Conservation (phyloP, 2,797 vertebrate genomes). For the Cheirogaleus major region DNA sequence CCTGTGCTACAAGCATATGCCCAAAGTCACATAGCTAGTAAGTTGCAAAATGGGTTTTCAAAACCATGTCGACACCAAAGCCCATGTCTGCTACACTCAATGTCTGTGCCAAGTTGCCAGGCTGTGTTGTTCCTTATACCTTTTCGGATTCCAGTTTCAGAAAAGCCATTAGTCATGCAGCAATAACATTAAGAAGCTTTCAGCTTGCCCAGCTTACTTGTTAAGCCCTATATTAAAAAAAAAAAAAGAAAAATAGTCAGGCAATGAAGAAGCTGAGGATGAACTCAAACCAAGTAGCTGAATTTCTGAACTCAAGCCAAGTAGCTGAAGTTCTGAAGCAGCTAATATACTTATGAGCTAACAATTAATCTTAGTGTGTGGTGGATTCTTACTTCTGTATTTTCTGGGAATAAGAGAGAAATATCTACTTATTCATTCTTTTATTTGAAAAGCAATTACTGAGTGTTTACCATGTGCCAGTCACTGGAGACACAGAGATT, state of each 20-base stretch:
- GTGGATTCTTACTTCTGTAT: constrained; percentile 18
- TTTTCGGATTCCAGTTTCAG: not conserved
- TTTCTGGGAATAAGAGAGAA: constrained; percentile 16
- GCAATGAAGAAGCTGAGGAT: not conserved
- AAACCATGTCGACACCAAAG: constrained; percentile 8
- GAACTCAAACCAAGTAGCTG: constrained; percentile 11
- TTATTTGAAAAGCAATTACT: constrained; percentile 31
- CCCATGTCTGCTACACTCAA: not conserved
- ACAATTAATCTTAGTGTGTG: not conserved
- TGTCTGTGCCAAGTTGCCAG: not conserved
- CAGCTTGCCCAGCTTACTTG: not conserved
- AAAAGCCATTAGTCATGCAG: not conserved
- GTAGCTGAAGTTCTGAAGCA: constrained; percentile 22
- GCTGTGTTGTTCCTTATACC: not conserved
- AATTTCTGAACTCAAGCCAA: constrained; percentile 39
- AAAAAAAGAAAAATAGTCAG: not conserved
- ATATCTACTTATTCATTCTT: not conserved
- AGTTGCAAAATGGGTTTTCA: constrained; percentile 33
- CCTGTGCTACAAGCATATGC: not conserved
- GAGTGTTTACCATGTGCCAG: not conserved
- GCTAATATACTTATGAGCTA: constrained; percentile 22
- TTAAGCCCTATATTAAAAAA: not conserved
- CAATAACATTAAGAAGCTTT: constrained; percentile 2
- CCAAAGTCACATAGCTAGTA: constrained; percentile 29
- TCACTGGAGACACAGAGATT: not conserved